phyloP scores from a whole-genome alignment of 2,888 invertebrate species.

The Rutpela maculata region DNA sequence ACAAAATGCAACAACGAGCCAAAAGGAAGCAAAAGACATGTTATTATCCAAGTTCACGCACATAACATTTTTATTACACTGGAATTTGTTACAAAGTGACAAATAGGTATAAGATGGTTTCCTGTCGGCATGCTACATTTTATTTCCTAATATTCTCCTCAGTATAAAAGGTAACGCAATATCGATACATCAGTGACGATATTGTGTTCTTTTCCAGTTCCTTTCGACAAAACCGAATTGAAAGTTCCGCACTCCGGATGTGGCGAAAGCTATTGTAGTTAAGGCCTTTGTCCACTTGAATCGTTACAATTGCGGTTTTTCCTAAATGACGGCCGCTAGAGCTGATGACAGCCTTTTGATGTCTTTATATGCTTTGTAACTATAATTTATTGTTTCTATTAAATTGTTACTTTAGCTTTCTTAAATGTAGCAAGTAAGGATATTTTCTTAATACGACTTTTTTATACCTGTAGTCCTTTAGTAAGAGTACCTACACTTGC shows the following conservation, averaged over 20 bases:
- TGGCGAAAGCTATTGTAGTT: conserved; percentile 55
- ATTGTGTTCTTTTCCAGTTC: conserved; percentile 49
- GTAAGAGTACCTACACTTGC: no score
- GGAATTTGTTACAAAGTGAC: conserved; percentile 45
- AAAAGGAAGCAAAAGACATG: conserved; percentile 34
- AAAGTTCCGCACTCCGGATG: conserved; percentile 60
- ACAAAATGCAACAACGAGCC: conserved; percentile 39
- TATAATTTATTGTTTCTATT: background rate
- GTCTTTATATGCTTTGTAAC: conserved; percentile 48
- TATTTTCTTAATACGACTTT: background rate
- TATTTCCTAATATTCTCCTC: conserved; percentile 31
- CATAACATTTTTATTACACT: conserved; percentile 46
- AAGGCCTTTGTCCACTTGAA: conserved; percentile 53
- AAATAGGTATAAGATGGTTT: conserved; percentile 44
- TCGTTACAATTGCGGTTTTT: conserved; percentile 66
- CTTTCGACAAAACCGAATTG: conserved; percentile 46
- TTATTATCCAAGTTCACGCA: conserved; percentile 34
- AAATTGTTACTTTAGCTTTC: background rate
- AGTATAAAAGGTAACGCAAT: conserved; percentile 39
- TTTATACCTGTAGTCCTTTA: no score
- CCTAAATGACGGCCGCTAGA: conserved; percentile 51
- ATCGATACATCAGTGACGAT: conserved; percentile 44
- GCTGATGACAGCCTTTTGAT: conserved; percentile 52
- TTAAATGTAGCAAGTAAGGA: background rate
- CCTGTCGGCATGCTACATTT: conserved; percentile 50